Base-by-base conservation (phyloP, 2,113 vertebrate species). In the Sula dactylatra region DNA sequence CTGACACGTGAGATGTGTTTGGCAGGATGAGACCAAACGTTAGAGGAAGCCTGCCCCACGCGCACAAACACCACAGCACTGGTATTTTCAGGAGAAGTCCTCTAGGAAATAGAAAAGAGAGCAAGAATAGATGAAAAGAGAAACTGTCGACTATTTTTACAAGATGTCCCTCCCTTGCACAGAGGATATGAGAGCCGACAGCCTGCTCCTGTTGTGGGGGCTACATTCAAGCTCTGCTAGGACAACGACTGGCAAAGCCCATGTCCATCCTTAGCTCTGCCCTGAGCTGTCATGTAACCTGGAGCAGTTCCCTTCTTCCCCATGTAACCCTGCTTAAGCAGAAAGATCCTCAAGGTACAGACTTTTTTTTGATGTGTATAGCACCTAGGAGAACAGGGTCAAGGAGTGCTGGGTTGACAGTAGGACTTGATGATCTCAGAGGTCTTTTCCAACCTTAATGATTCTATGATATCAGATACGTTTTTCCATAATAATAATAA, bases 161-260 rank as follows among this genome's bases (percentile, higher is more conserved):
- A 66, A 20, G 16, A 32, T 7, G 7, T n/a, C 34, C 29, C 34
- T 82, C 16, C 76, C n/a, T 25, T 70, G 17, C 24, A 6, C 1
- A 0, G 32, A n/a, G 1, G 2, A 8, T 6, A 34, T 0, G 1
- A 19, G 49, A 61, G 36, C 21, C 17, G 45, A 14, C 36, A 62
- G 55, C 25, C 17, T 3, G 0, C 7, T 73, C 11, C 36, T 49
- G 4, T 8, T 52, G 16, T 0, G 0, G 52, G 34, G 67, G 4
- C 10, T 52, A 8, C 1, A 1, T 3, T 2, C 44, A 26, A 34
- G 36, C 49, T 73, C 67, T 49, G 20, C 36, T n/a, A 26, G 65
- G 20, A 84, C 16, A 80, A n/a, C 14, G 34, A 25, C 9, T 10
- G 11, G 34, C 36, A 70, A 22, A 90, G 58, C 29, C 26, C 40